Evolutionary conservation across 2,888 invertebrate species (phyloP), one percentile per base, ranked within the genome.

Genomic region (Eupithecia abbreviata): DNA sequence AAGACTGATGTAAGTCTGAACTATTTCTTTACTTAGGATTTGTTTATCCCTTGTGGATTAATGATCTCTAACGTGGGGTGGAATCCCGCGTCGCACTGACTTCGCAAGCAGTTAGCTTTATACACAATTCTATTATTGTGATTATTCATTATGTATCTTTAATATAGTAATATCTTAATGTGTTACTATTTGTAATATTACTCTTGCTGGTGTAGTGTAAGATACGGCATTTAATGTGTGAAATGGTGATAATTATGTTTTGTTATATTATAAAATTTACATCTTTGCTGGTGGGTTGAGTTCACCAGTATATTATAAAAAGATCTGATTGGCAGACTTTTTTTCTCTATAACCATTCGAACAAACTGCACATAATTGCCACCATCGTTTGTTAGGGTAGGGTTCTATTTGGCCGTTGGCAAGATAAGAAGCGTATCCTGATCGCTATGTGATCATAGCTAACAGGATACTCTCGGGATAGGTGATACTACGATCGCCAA

Each of bases 141-240:
- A 90, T 89, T 88, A 89, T 87, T 87, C 89, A 89, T 88, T 87
- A 86, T 84, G 83, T 89, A 87, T 89, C 88, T 88, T 89, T 81
- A 89, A 90, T 47, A 90, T 90, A 91, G 90, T 84, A 84, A 84
- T 85, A 91, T 88, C 85, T 90, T 87, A 88, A 89, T 90, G 88
- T 90, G 90, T 87, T 89, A 89, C 89, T 83, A 84, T 85, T 81
- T 83, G 84, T 89, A 87, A 85, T 88, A 87, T 84, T 13, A 69
- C 47, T 45, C 15, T 69, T 49, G 30, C 30, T 69, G 45, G 69
- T 30, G 18, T 69, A 47, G 1, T 69, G 69, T 69, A 69, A 45
- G 69, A 86, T 90, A 90, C 87, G 92, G 93, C 93, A 93, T 93
- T 93, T 93, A 92, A 93, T 89, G 88, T 91, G 87, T 89, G 69